Evolutionary conservation across 2,888 invertebrate species (phyloP).

Genomic region (Drosophila paucipuncta): DNA sequence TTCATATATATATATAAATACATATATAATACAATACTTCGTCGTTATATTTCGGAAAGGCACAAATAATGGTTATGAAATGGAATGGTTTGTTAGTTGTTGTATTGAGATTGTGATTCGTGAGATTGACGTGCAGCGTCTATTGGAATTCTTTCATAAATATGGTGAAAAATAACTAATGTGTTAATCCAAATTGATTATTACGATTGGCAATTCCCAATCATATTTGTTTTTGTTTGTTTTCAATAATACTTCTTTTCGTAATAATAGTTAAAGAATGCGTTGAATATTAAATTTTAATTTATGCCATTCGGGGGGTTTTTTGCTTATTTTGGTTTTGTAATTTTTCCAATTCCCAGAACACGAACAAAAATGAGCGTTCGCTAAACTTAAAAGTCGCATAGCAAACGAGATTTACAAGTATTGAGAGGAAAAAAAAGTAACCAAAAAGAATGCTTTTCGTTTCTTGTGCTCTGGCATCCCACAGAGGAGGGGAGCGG

Average conservation of each 20-base stretch:
- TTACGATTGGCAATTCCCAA: slow-evolving; percentile 6
- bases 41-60: slow-evolving; percentile 78
- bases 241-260: not conserved
- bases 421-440: slow-evolving; percentile 58
- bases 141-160: slow-evolving; percentile 24
- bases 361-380: slow-evolving; percentile 12
- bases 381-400: slow-evolving; percentile 22
- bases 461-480: slow-evolving; percentile 30
- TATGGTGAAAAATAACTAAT: slow-evolving; percentile 21
- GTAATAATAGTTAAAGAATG: not conserved
- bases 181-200: slow-evolving; percentile 11
- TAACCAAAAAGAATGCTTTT: slow-evolving; percentile 49
- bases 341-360: slow-evolving; percentile 13
- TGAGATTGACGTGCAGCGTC: slow-evolving; percentile 56
- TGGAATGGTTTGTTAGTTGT: slow-evolving; percentile 58
- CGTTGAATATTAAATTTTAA: not conserved
- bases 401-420: slow-evolving; percentile 76
- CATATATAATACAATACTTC: slow-evolving; percentile 56
- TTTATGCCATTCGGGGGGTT: not conserved
- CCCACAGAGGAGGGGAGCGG: not conserved
- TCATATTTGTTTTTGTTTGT: not conserved
- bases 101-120: slow-evolving; percentile 73
- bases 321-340: not conserved
- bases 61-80: slow-evolving; percentile 79
- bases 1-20: slow-evolving; percentile 10